These are phyloP conservation scores for Aphelocoma californica DNA, from an alignment of 2,797 vertebrate genomes.

Conservation along the genomic window DNA sequence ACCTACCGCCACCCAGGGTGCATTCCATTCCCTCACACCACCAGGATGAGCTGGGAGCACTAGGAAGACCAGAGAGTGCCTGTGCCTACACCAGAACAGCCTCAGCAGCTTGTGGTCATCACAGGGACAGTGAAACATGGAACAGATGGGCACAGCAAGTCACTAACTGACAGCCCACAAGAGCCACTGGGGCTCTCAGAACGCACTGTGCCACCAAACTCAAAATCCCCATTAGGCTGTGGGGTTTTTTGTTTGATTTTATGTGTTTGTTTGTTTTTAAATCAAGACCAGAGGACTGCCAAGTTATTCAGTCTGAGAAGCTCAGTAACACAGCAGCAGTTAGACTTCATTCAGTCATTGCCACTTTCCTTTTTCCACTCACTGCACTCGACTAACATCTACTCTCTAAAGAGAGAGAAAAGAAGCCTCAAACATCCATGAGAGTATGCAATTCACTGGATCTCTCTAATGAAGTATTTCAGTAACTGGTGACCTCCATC, in stretches of 20 bases:
- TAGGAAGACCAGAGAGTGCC: neutral
- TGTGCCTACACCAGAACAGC: neutral
- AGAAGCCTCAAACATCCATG: neutral
- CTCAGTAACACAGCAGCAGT: neutral
- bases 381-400: neutral
- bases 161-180: neutral
- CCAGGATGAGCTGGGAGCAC: neutral
- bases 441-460: neutral
- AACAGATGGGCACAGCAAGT: neutral
- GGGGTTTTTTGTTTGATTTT: neutral
- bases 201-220: neutral
- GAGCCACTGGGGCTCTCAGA: neutral
- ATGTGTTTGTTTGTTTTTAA: neutral
- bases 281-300: neutral
- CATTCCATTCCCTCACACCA: neutral
- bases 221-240: neutral
- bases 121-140: neutral
- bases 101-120: neutral
- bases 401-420: neutral
- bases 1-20: rapidly evolving
- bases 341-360: neutral
- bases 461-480: neutral
- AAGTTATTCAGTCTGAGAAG: neutral
- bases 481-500: neutral
- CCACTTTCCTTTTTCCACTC: neutral